phyloP scores from a whole-genome alignment of 2,113 vertebrate species.

The Candoia aspera region DNA sequence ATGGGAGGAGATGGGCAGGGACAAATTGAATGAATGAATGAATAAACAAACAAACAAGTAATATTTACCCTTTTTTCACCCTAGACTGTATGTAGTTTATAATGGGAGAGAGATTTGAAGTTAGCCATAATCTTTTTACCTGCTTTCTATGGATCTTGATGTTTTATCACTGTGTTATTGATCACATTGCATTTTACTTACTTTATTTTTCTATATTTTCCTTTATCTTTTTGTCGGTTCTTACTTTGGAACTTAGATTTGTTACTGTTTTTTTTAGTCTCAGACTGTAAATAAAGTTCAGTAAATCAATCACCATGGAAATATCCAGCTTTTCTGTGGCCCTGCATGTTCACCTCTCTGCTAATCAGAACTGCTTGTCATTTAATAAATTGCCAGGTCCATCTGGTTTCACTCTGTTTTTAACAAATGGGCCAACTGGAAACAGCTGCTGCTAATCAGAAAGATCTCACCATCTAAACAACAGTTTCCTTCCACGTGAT shows the following conservation, averaged over 20 bases:
- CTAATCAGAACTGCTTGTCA: background rate
- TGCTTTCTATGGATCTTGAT: background rate
- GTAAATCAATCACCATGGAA: background rate
- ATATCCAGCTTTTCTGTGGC: background rate
- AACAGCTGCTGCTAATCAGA: background rate
- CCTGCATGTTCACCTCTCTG: background rate
- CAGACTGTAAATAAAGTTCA: background rate
- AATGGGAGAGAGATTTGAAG: too few species aligned
- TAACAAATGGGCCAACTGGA: background rate
- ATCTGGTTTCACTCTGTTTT: background rate
- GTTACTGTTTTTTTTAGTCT: background rate
- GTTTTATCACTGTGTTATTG: background rate
- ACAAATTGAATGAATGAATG: too few species aligned
- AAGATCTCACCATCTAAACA: conserved; percentile 1
- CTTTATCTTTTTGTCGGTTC: background rate
- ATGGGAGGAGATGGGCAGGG: too few species aligned
- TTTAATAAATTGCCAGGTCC: background rate
- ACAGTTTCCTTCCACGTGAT: background rate
- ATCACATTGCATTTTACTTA: too few species aligned
- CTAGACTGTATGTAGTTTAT: too few species aligned
- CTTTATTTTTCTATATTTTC: too few species aligned
- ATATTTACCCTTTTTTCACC: too few species aligned
- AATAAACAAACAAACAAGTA: too few species aligned
- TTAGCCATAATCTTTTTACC: too few species aligned
- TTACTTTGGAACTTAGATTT: background rate